phyloP scores from a whole-genome alignment of 2,888 invertebrate genomes.

The Ennomos fuscantarius region DNA sequence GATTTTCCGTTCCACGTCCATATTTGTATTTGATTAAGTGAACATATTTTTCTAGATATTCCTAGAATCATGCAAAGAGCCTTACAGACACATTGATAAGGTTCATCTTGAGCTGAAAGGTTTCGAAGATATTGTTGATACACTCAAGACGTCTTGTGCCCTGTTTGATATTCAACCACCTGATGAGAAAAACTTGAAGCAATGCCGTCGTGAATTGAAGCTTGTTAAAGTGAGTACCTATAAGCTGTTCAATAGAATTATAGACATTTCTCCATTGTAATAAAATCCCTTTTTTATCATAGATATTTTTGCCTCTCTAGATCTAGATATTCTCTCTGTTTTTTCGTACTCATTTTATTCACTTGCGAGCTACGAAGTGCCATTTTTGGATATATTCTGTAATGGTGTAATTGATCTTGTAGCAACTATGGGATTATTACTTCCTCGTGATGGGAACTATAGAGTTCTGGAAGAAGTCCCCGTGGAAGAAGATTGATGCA shows the following conservation, averaged over 20 bases:
- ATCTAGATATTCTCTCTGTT: no score
- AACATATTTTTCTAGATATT: slow-evolving; percentile 75
- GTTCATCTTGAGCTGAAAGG: slow-evolving; percentile 87
- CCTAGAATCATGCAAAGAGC: slow-evolving; percentile 87
- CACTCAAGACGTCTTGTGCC: slow-evolving; percentile 89
- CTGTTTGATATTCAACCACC: slow-evolving; percentile 95
- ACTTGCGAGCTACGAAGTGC: no score
- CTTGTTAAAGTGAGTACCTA: slow-evolving; percentile 87
- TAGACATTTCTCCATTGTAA: no score
- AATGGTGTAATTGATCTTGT: slow-evolving; percentile 26
- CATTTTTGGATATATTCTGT: no score
- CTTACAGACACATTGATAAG: slow-evolving; percentile 89
- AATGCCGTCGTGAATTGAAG: slow-evolving; percentile 91
- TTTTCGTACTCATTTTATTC: no score
- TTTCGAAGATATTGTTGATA: slow-evolving; percentile 88
- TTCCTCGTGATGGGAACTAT: slow-evolving; percentile 92
- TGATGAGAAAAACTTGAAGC: slow-evolving; percentile 91
- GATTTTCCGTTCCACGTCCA: no score
- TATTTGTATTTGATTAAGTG: no score
- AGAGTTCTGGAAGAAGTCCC: slow-evolving; percentile 96
- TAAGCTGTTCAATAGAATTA: neutral
- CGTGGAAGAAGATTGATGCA: slow-evolving; percentile 97
- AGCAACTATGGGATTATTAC: slow-evolving; percentile 96
- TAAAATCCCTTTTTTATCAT: no score
- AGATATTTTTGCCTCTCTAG: no score